phyloP scores from a whole-genome alignment of 2,888 invertebrate genomes.

The Odontothrips loti region DNA sequence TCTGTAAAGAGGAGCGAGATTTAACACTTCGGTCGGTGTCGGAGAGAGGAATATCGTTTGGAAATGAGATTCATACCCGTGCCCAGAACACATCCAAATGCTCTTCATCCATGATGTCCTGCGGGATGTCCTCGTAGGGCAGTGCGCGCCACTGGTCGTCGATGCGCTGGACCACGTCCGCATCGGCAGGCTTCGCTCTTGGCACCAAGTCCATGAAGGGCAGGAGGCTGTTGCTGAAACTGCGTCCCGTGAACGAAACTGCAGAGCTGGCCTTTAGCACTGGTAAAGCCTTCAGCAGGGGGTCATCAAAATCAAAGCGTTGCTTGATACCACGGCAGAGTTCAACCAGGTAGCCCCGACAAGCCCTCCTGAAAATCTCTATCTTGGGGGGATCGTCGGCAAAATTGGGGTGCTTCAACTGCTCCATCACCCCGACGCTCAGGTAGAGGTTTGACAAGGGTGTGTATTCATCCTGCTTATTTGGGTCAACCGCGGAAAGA shows the following conservation, averaged over 20 bases:
- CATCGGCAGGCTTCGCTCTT: conserved; percentile 23
- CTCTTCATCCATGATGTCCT: conserved; percentile 34
- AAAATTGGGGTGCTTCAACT: conserved; percentile 31
- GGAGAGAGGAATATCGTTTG: neutral
- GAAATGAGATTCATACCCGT: conserved; percentile 29
- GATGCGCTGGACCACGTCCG: conserved; percentile 33
- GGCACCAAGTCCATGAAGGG: conserved; percentile 14
- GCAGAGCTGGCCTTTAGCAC: conserved; percentile 35
- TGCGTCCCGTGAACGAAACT: neutral
- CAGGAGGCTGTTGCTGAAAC: neutral
- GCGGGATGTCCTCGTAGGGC: conserved; percentile 30
- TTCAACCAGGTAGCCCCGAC: conserved; percentile 36
- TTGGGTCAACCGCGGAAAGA: conserved; percentile 33
- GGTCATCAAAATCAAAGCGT: conserved; percentile 38
- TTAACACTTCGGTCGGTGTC: neutral
- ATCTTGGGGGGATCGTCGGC: conserved; percentile 31
- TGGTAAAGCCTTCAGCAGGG: conserved; percentile 31
- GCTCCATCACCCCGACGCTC: conserved; percentile 34
- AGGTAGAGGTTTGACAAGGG: conserved; percentile 36
- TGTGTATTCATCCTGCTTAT: conserved; percentile 33
- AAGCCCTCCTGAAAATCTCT: conserved; percentile 35
- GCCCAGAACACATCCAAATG: conserved; percentile 37
- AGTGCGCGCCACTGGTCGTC: conserved; percentile 38
- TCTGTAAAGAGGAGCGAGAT: conserved; percentile 6
- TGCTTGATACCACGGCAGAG: conserved; percentile 37